Conservation (phyloP, 2,888 invertebrate genomes). For the Xylota sylvarum region DNA sequence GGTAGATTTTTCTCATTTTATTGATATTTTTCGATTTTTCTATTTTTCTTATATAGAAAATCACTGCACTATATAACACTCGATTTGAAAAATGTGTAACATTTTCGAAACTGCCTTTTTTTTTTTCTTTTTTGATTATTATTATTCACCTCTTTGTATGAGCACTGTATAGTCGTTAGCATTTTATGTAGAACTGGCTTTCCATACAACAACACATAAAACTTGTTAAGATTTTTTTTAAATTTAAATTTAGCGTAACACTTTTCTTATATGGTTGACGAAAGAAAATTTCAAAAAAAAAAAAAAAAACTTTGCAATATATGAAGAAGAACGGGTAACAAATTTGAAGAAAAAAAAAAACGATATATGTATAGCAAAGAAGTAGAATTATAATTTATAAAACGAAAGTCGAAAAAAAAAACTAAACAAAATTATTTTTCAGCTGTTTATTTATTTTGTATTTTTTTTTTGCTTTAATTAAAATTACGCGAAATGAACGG, state of each 20-base stretch:
- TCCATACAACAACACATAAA: constrained; percentile 6
- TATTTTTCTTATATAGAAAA: constrained; percentile 12
- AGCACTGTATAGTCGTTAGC: constrained; percentile 63
- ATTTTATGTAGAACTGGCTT: constrained; percentile 26
- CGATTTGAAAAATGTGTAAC: constrained; percentile 61
- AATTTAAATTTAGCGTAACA: constrained; percentile 11
- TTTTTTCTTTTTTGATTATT: background rate
- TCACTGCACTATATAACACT: constrained; percentile 41
- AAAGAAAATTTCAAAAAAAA: constrained; percentile 30
- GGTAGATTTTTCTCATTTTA: background rate
- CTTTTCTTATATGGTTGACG: constrained; percentile 1
- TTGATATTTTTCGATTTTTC: constrained; percentile 4
- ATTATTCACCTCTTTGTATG: constrained; percentile 51
- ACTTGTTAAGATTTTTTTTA: background rate
- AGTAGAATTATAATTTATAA: background rate
- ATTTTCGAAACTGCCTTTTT: background rate
- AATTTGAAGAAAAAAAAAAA: background rate
- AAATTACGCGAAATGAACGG: constrained; percentile 63
- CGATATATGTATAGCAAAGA: constrained; percentile 15
- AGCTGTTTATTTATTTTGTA: constrained; percentile 25
- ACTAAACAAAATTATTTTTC: constrained; percentile 51
- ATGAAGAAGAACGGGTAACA: constrained; percentile 21
- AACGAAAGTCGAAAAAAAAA: constrained; percentile 23
- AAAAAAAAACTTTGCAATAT: constrained; percentile 22
- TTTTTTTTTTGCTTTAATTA: background rate